These are phyloP conservation scores for Aplidium turbinatum DNA, from an alignment of 23 tunicate species.

Conservation along the genomic window DNA sequence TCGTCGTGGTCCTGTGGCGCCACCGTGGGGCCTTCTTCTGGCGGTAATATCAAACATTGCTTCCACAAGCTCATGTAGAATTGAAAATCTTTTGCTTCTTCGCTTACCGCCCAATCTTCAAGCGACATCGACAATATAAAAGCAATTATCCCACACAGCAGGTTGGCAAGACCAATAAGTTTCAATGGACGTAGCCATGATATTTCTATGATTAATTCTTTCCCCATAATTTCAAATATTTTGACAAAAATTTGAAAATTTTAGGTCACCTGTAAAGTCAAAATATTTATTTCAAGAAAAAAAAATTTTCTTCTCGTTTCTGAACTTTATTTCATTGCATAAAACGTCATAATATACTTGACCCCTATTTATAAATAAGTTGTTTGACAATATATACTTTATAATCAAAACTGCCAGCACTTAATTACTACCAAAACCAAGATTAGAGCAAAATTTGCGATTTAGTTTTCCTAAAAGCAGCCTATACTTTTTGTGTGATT, in stretches of 20 bases:
- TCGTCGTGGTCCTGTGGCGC: slow-evolving; percentile 8
- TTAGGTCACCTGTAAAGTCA: not conserved
- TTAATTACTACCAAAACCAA: too few relatives aligned
- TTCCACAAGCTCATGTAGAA: slow-evolving; percentile 87
- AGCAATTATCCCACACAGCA: slow-evolving; percentile 79
- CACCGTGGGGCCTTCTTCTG: not conserved
- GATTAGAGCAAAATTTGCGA: too few relatives aligned
- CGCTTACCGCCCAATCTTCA: slow-evolving; percentile 82
- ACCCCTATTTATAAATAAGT: too few relatives aligned
- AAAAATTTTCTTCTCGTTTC: too few relatives aligned
- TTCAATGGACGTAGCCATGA: slow-evolving; percentile 94
- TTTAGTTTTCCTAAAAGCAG: too few relatives aligned
- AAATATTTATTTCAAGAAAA: not conserved
- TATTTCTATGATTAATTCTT: slow-evolving; percentile 72
- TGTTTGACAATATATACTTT: too few relatives aligned
- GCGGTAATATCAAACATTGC: slow-evolving; percentile 10
- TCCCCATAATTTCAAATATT: slow-evolving; percentile 54
- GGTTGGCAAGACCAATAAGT: slow-evolving; percentile 78
- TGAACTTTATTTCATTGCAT: too few relatives aligned
- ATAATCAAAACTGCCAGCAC: too few relatives aligned
- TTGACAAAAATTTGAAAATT: not conserved
- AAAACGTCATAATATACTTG: too few relatives aligned
- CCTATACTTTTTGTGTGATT: too few relatives aligned
- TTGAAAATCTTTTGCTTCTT: slow-evolving; percentile 59
- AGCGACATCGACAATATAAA: slow-evolving; percentile 81